Conservation (phyloP, 2,888 invertebrate species). For the Nasonia oneida region DNA sequence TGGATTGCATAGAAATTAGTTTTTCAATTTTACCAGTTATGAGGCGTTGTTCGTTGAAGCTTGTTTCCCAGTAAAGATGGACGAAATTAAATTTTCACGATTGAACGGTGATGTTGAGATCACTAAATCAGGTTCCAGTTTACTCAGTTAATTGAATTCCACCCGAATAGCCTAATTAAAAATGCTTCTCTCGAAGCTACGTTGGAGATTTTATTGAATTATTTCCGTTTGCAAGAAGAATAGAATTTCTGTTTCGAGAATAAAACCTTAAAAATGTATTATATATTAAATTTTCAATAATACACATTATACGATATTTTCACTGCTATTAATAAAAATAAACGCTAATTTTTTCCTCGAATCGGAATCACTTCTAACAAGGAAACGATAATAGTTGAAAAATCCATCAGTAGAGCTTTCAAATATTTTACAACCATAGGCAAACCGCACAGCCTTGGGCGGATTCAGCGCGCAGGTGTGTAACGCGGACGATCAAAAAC, state of each 20-base stretch:
- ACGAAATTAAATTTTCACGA: too few species aligned
- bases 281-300: not conserved
- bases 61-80: too few species aligned
- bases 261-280: not conserved
- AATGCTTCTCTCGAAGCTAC: not conserved
- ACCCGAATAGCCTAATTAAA: not conserved
- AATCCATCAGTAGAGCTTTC: not conserved
- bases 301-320: not conserved
- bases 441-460: not conserved
- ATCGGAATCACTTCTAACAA: not conserved
- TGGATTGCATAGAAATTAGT: too few species aligned
- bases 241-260: too few species aligned
- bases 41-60: too few species aligned
- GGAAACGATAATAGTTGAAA: not conserved
- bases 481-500: conserved; percentile 46
- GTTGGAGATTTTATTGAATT: not conserved
- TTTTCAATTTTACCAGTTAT: too few species aligned
- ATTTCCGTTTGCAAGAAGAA: not conserved
- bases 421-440: not conserved
- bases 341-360: too few species aligned
- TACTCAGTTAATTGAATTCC: too few species aligned
- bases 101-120: too few species aligned
- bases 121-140: too few species aligned
- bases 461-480: not conserved
- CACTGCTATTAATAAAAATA: not conserved